phyloP scores from a whole-genome alignment of 2,888 invertebrate genomes.

The Hydriomena furcata region DNA sequence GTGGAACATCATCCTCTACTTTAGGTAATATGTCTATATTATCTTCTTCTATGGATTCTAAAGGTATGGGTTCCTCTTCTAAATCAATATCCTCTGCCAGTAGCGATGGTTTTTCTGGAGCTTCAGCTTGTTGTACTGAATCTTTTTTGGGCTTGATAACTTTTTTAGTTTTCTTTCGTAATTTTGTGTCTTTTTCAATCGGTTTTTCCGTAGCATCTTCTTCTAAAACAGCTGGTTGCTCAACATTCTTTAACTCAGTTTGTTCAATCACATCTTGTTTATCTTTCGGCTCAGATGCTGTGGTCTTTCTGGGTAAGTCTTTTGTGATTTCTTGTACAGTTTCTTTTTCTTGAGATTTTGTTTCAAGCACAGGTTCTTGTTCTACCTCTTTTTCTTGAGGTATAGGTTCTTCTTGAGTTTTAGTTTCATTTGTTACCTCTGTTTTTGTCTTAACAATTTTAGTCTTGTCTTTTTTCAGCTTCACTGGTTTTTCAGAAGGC shows the following conservation, averaged over 20 bases:
- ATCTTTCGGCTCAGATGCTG: background rate
- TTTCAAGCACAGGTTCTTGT: background rate
- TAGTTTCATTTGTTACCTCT: background rate
- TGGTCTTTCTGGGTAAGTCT: background rate
- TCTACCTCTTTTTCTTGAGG: no score
- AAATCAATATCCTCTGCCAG: background rate
- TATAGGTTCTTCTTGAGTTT: no score
- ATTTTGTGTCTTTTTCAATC: conserved; percentile 4
- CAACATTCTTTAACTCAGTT: background rate
- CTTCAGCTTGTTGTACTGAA: background rate
- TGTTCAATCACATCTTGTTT: background rate
- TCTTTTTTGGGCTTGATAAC: conserved; percentile 7
- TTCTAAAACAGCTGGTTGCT: background rate
- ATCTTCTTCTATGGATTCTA: background rate
- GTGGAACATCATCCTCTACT: conserved; percentile 1
- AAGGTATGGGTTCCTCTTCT: background rate
- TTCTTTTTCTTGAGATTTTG: background rate
- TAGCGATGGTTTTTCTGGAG: background rate
- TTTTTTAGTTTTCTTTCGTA: conserved; percentile 17
- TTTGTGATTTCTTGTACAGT: background rate
- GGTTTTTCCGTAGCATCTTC: conserved; percentile 1
- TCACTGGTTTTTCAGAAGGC: conserved; percentile 12
- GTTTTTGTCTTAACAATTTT: background rate
- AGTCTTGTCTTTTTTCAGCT: conserved; percentile 13
- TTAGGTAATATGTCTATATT: background rate